Base-by-base conservation (phyloP, 2,888 invertebrate genomes). In the Apeira syringaria region DNA sequence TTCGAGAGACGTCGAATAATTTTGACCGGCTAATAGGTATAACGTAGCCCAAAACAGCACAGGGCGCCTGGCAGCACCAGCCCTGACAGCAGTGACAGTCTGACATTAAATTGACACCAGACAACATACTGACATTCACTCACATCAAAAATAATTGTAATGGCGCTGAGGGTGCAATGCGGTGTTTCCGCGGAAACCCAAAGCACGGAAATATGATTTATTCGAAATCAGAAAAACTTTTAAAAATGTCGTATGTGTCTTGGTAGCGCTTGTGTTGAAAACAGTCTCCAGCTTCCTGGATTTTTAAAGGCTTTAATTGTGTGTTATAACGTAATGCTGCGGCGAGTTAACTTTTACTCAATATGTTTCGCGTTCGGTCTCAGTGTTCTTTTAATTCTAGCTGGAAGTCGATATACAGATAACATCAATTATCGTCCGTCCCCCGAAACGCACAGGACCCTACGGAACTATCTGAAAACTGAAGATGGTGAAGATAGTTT, bases 381-480 rank as follows among this genome's bases (percentile, higher is more conserved):
- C 71, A 90, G 87, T 77, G 82, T 88, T 61, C 80, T 90, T 54
- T 69, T 90, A 66, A 87, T 90, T 64, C 80, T 90, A 74, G 90
- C 88, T 82, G 86, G 87, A 80, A 89, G 84, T 81, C 85, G 89
- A 75, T 90, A 88, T 80, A 83, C 88, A 80, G 88, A 90, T 80
- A 87, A 88, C 80, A 75, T 79, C 56, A 81, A 76, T 68, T 87
- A 86, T 71, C 87, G 82, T 75, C 83, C 86, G 64, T 75, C 77
- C 65, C 64, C 74, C 40, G 89, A 89, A 61, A 80, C 68, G 56
- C 75, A 83, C 51, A 80, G 86, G 53, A 86, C 80, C 56, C 68
- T 83, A 42, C 80, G 80, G 47, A 84, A 80, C 56, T 85, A 95
- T 61, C 83, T 92, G 35, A 94, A 94, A 73, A 89, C 94, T 49